These are phyloP conservation scores for Gisinianus flammeolus DNA, from an alignment of 2,888 invertebrate species.

Conservation along the genomic window DNA sequence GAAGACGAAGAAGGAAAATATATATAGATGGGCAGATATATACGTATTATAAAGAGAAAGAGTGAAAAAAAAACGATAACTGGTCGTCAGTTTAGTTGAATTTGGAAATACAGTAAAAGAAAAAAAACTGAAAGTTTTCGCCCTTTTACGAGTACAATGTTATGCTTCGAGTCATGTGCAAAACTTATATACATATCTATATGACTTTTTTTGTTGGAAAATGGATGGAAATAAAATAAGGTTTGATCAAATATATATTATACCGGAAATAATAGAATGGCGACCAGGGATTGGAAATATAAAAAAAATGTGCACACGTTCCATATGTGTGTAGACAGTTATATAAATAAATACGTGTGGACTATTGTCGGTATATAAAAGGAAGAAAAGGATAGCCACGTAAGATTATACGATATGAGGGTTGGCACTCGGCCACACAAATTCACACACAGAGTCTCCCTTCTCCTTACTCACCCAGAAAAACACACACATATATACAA, in stretches of 20 bases:
- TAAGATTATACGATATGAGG: conserved; percentile 9
- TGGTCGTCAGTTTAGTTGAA: not conserved
- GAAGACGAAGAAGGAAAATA: not conserved
- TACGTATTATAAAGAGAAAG: not conserved
- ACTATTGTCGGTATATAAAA: not conserved
- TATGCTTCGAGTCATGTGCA: no score
- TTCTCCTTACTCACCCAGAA: not conserved
- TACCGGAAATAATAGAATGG: conserved; percentile 25
- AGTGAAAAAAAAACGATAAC: not conserved
- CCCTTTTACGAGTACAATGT: no score
- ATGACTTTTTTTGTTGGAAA: no score
- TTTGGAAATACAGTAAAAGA: not conserved
- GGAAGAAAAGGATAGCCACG: not conserved
- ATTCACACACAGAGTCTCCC: not conserved
- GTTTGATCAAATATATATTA: conserved; percentile 13
- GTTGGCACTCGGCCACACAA: conserved; percentile 29
- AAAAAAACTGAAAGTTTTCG: not conserved
- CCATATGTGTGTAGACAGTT: not conserved
- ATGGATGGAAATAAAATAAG: not conserved
- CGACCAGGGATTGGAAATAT: not conserved
- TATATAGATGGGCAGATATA: not conserved
- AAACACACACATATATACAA: not conserved
- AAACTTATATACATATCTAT: no score
- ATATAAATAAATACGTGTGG: not conserved
- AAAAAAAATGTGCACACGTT: not conserved